Conservation (phyloP, 2,888 invertebrate species). For the Nowickia ferox region DNA sequence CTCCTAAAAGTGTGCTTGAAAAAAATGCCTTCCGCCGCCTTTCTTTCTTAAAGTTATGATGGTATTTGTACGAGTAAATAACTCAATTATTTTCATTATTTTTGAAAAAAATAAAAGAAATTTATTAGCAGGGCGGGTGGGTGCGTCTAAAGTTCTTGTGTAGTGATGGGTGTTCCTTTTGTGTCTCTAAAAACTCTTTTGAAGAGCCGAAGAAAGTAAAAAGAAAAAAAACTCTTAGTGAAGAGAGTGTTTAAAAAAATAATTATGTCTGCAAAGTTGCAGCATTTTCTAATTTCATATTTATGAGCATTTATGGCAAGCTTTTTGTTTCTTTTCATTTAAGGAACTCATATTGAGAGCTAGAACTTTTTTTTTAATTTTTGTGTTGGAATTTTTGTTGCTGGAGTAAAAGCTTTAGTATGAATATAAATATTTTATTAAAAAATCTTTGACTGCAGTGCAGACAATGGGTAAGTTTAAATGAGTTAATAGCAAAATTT, state of each 20-base stretch:
- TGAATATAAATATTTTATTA: background rate
- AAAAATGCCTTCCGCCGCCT: background rate
- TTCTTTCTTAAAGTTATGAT: background rate
- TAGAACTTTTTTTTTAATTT: background rate
- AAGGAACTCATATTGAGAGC: conserved; percentile 36
- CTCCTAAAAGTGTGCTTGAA: conserved; percentile 41
- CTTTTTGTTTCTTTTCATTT: conserved; percentile 8
- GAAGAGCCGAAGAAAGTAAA: background rate
- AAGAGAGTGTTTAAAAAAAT: conserved; percentile 6
- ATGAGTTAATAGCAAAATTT: too few species aligned
- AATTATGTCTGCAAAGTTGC: conserved; percentile 47
- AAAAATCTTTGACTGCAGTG: background rate
- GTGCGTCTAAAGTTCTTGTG: conserved; percentile 50
- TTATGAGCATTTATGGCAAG: background rate
- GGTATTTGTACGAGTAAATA: conserved; percentile 12
- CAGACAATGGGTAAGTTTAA: background rate
- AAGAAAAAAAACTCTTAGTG: conserved; percentile 14
- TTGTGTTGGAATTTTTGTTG: background rate
- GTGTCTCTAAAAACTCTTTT: conserved; percentile 32
- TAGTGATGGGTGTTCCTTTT: conserved; percentile 54
- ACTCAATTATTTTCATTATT: conserved; percentile 54
- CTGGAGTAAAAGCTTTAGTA: conserved; percentile 43
- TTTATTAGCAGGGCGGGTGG: conserved; percentile 59
- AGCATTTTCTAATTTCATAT: conserved; percentile 12
- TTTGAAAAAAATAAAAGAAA: background rate